Percentiles rank a stretch among this genome's conserved stretches.
phyloP scores from a whole-genome alignment of 2,113 vertebrate species.

The Oostethus manadensis region DNA sequence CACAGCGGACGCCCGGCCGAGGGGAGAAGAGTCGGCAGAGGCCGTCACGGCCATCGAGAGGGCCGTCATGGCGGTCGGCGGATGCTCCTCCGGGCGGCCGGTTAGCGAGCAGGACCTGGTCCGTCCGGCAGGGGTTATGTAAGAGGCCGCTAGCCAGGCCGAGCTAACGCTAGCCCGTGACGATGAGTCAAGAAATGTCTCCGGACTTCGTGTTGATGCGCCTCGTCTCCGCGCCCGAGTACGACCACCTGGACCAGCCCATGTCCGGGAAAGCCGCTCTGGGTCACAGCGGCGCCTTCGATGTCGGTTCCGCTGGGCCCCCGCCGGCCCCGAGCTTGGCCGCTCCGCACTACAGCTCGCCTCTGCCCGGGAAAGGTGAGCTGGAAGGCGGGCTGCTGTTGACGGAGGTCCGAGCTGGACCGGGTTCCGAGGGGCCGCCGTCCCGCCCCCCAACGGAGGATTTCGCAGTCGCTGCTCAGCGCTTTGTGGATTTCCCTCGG shows the following conservation, averaged over 20 bases:
- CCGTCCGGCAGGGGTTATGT: slow-evolving; percentile 41
- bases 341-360: slow-evolving; percentile 56
- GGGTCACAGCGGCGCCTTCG: slow-evolving; percentile 64
- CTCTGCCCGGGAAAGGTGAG: slow-evolving; percentile 53
- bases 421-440: slow-evolving; percentile 70
- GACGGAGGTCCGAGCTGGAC: slow-evolving; percentile 66
- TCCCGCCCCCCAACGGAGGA: slow-evolving; percentile 54
- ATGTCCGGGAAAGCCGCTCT: slow-evolving; percentile 61
- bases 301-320: slow-evolving; percentile 54
- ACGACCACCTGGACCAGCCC: slow-evolving; percentile 70
- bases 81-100: slow-evolving; percentile 41
- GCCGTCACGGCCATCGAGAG: slow-evolving; percentile 21
- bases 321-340: slow-evolving; percentile 52
- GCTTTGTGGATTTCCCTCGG: slow-evolving; percentile 47
- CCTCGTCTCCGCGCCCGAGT: slow-evolving; percentile 76
- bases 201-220: slow-evolving; percentile 80
- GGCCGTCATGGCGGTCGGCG: slow-evolving; percentile 54
- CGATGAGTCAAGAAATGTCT: slow-evolving; percentile 79
- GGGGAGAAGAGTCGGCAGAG: slow-evolving; percentile 27
- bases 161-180: slow-evolving; percentile 55
- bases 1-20: slow-evolving; percentile 10
- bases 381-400: slow-evolving; percentile 61
- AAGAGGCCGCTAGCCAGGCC: slow-evolving; percentile 58
- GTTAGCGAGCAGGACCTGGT: slow-evolving; percentile 62
- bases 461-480: slow-evolving; percentile 49